Base-by-base conservation (phyloP, 2,113 vertebrate genomes). In the Oxyura jamaicensis region DNA sequence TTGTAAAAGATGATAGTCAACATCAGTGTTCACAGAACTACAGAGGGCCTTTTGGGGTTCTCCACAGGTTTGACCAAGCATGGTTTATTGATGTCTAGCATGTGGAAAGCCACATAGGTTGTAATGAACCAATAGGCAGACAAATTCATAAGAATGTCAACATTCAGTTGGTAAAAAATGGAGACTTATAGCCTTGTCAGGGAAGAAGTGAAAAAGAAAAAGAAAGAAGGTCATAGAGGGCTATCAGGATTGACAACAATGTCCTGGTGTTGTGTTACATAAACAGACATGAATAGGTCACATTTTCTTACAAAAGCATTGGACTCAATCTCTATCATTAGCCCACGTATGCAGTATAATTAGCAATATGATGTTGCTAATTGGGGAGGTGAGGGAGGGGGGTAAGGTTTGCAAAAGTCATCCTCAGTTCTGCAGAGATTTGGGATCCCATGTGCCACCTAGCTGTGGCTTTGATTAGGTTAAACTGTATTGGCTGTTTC, bases 41-140 rank as follows among this genome's bases (percentile, higher is more conserved):
- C 82, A 95, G 82, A 94, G n/a, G 20, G 42, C 65, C 42, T 62
- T 91, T 91, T 93, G 76, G 93, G 94, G 76, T 19, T 75, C 93
- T 90, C 92, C 80, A 68, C 73, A 79, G 93, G 95, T 68, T 95
- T 78, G 85, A 96, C 88, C 79, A 90, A 91, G 79, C 82, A 46
- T 55, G 35, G 29, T n/a, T 91, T 67, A 86, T 60, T 95, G 90
- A 94, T 94, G 91, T 91, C 95, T 93, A 86, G 73, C 75, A 90
- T 83, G 88, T 55, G 68, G 75, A 86, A 93, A 95, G 89, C 76
- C 80, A 88, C 83, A 93, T 11, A 91, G 83, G 80, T 71, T 81
- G 88, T 93, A 94, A 93, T 41, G 95, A 96, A 93, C 88, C 76
- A 96, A 95, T 0, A 88, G 93, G 90, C 83, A 93, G 92, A 90